phyloP scores from a whole-genome alignment of 2,888 invertebrate genomes.

The Nephrotoma appendiculata region DNA sequence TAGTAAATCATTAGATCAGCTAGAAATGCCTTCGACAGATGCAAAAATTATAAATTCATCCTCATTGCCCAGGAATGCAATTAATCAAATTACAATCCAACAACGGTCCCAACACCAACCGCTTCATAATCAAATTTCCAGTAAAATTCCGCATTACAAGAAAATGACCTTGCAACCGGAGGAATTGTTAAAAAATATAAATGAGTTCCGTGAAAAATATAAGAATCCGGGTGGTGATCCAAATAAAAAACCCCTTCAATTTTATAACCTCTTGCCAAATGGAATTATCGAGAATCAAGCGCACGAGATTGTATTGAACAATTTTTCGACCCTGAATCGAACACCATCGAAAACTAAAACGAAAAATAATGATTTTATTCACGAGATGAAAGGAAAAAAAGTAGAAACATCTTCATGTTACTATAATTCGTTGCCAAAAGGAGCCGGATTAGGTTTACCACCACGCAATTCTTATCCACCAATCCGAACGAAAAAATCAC shows the following conservation, averaged over 20 bases:
- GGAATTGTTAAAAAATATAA: conserved; percentile 44
- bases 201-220: conserved; percentile 47
- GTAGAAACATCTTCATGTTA: conserved; percentile 19
- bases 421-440: conserved; percentile 31
- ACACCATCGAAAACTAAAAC: conserved; percentile 8
- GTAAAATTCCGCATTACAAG: background rate
- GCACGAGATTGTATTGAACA: conserved; percentile 4
- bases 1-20: conserved; percentile 68
- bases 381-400: conserved; percentile 30
- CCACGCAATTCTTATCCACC: conserved; percentile 48
- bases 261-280: conserved; percentile 7
- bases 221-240: conserved; percentile 40
- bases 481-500: conserved; percentile 38
- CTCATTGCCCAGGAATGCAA: conserved; percentile 10
- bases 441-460: conserved; percentile 41
- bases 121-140: conserved; percentile 3
- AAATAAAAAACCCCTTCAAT: conserved; percentile 12
- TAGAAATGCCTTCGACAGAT: conserved; percentile 24
- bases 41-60: conserved; percentile 10
- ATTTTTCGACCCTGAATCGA: conserved; percentile 15
- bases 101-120: conserved; percentile 8
- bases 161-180: conserved; percentile 24
- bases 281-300: conserved; percentile 3
- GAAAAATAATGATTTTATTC: conserved; percentile 27
- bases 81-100: background rate